phyloP scores from a whole-genome alignment of 2,113 vertebrate genomes.

The Sterrhoptilus dennistouni region DNA sequence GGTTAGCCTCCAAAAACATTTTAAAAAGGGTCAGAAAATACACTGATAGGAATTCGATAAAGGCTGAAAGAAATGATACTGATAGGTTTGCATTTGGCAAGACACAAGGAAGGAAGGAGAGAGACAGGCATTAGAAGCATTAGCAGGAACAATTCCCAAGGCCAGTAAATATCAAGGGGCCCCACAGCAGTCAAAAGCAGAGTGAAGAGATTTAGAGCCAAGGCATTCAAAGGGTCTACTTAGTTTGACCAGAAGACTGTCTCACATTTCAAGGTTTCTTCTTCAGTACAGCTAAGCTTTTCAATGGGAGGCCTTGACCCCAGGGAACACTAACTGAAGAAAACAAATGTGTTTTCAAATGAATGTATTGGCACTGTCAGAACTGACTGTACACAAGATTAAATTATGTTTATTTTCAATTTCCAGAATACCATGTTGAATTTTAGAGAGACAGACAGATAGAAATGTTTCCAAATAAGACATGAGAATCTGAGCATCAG shows the following conservation, averaged over 20 bases:
- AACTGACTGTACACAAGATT: conserved; percentile 50
- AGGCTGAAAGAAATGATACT: background rate
- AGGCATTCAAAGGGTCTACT: conserved; percentile 56
- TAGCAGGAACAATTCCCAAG: conserved; percentile 45
- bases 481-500: conserved; percentile 18
- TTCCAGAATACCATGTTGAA: conserved; percentile 28
- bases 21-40: background rate
- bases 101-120: background rate
- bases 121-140: conserved; percentile 9
- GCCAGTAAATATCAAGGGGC: conserved; percentile 43
- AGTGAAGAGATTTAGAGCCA: conserved; percentile 59
- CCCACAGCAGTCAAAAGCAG: conserved; percentile 43
- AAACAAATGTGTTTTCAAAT: conserved; percentile 62
- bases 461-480: conserved; percentile 34
- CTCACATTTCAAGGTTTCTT: conserved; percentile 65
- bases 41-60: background rate
- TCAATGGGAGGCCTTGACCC: conserved; percentile 61
- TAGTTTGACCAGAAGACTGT: conserved; percentile 55
- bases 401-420: conserved; percentile 57
- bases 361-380: conserved; percentile 54
- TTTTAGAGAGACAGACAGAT: conserved; percentile 27
- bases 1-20: background rate
- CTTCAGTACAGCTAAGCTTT: conserved; percentile 62
- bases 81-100: background rate
- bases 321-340: conserved; percentile 43